Evolutionary conservation across 2,888 invertebrate genomes (phyloP).

Genomic region (Rhingia rostrata): DNA sequence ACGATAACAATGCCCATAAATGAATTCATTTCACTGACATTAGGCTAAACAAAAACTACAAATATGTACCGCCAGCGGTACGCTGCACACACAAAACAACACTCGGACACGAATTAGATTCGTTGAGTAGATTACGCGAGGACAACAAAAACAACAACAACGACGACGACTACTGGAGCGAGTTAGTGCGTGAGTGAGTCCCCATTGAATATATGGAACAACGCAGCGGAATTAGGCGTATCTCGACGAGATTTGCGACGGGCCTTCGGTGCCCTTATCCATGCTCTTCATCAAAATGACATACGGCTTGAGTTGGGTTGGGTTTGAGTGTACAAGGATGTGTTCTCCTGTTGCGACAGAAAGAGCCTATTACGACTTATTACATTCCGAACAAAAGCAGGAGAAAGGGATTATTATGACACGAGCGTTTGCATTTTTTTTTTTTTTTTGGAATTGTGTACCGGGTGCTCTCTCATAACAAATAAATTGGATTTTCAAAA

Average conservation of each 20-base stretch:
- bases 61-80: slow-evolving; percentile 48
- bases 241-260: slow-evolving; percentile 60
- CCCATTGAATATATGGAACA: slow-evolving; percentile 42
- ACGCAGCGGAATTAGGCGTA: slow-evolving; percentile 73
- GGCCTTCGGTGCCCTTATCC: slow-evolving; percentile 53
- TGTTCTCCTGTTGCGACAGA: slow-evolving; percentile 10
- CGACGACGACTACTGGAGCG: slow-evolving; percentile 28
- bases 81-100: slow-evolving; percentile 58
- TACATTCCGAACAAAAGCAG: slow-evolving; percentile 22
- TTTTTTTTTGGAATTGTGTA: slow-evolving; percentile 7
- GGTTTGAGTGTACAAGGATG: slow-evolving; percentile 5
- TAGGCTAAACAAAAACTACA: slow-evolving; percentile 72
- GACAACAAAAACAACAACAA: no score
- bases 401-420: slow-evolving; percentile 40
- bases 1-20: slow-evolving; percentile 74
- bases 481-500: slow-evolving; percentile 63
- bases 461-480: slow-evolving; percentile 34
- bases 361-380: slow-evolving; percentile 58
- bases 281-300: slow-evolving; percentile 71
- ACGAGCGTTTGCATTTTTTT: slow-evolving; percentile 23
- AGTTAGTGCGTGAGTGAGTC: slow-evolving; percentile 25
- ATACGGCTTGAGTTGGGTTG: slow-evolving; percentile 50
- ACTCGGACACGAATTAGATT: slow-evolving; percentile 74
- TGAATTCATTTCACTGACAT: slow-evolving; percentile 74
- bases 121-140: slow-evolving; percentile 67